Conservation (phyloP, 2,797 vertebrate genomes). For the Scolopax rusticola region DNA sequence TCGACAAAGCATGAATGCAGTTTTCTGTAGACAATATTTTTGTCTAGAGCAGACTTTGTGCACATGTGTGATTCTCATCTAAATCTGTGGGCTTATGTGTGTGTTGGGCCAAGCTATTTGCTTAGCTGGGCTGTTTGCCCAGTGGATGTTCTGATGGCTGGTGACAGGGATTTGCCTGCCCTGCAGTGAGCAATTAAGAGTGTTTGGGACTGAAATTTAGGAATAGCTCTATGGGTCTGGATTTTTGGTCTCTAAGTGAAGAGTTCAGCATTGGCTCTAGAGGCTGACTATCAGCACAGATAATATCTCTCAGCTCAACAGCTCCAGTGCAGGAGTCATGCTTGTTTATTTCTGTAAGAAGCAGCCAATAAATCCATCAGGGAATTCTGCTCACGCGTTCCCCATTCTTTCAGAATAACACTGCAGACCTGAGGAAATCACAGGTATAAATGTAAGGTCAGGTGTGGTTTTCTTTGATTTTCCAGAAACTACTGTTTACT, state of each 20-base stretch:
- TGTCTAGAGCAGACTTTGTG: constrained; percentile 14
- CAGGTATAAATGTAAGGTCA: constrained; percentile 20
- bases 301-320: not conserved
- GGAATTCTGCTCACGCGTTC: not conserved
- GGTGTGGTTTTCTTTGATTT: constrained; percentile 35
- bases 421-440: not conserved
- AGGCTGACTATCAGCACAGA: not conserved
- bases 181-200: constrained; percentile 1
- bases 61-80: constrained; percentile 33
- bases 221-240: not conserved
- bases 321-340: not conserved
- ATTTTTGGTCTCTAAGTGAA: not conserved
- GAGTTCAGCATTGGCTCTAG: not conserved
- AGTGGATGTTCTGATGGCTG: constrained; percentile 32
- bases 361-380: not conserved
- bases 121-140: constrained; percentile 47
- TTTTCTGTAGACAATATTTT: constrained; percentile 42
- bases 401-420: not conserved
- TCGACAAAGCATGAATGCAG: constrained; percentile 45
- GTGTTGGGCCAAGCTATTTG: constrained; percentile 45
- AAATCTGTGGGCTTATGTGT: not conserved
- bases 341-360: constrained; percentile 11
- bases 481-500: not conserved
- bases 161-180: constrained; percentile 26
- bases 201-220: not conserved